Evolutionary conservation across 2,888 invertebrate species (phyloP).

Genomic region (Aspidiotus destructor): DNA sequence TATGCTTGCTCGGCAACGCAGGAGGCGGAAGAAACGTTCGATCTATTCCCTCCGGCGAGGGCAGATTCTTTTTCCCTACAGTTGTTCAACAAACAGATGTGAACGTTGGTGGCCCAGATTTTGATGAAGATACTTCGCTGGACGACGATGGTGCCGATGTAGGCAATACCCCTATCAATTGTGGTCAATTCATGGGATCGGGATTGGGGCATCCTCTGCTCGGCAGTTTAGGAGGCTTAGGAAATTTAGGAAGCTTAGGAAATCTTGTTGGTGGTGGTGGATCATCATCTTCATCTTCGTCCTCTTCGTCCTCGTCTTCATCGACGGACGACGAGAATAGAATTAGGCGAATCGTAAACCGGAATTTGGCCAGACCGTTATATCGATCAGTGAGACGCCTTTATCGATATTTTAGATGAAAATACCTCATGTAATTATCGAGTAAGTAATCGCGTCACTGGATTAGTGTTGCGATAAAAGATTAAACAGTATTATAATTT

Average conservation of each 20-base stretch:
- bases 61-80: slow-evolving; percentile 19
- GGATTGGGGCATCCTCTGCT: slow-evolving; percentile 14
- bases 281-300: background rate
- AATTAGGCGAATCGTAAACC: slow-evolving; percentile 5
- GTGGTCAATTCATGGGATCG: slow-evolving; percentile 10
- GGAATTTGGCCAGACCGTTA: slow-evolving; percentile 13
- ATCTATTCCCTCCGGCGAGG: background rate
- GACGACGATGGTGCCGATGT: background rate
- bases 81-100: slow-evolving; percentile 24
- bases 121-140: background rate
- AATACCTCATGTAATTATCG: background rate
- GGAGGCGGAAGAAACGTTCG: slow-evolving; percentile 10
- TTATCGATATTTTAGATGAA: slow-evolving; percentile 16
- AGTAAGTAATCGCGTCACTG: background rate
- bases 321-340: background rate
- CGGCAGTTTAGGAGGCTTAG: slow-evolving; percentile 3
- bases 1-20: slow-evolving; percentile 10
- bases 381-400: slow-evolving; percentile 17
- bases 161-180: background rate
- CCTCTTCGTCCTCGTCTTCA: background rate
- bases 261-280: no score
- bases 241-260: background rate
- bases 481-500: no score
- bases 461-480: background rate
- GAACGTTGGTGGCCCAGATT: slow-evolving; percentile 9